phyloP scores from a whole-genome alignment of 1,140 invertebrate genomes.

The Zaprionus taronus region DNA sequence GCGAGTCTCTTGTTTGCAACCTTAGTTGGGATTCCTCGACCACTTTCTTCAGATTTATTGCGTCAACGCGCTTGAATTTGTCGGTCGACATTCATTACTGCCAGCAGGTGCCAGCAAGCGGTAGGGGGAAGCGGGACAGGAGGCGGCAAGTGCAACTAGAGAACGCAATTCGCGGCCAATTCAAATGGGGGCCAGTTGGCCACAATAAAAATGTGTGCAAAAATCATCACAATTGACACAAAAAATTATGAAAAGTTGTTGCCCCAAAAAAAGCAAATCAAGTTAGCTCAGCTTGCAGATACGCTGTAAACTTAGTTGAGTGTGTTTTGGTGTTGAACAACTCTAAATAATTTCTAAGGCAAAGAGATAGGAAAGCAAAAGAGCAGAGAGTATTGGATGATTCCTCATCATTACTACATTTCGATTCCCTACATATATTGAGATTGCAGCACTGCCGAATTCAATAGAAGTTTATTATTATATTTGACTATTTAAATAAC shows the following conservation, averaged over 20 bases:
- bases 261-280: not conserved
- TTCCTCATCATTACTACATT: too few species aligned
- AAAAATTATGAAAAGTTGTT: conserved; percentile 1
- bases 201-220: conserved; percentile 14
- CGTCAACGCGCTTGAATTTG: conserved; percentile 62
- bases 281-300: not conserved
- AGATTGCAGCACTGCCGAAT: too few species aligned
- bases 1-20: conserved; percentile 7
- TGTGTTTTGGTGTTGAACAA: too few species aligned
- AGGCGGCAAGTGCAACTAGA: not conserved
- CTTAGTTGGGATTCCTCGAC: not conserved
- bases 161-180: conserved; percentile 12
- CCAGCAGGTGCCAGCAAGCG: conserved; percentile 64
- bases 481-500: too few species aligned
- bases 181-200: conserved; percentile 32
- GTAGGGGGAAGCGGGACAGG: conserved; percentile 28
- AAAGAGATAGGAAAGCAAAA: too few species aligned
- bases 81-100: conserved; percentile 57
- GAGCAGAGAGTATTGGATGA: too few species aligned
- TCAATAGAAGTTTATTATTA: too few species aligned
- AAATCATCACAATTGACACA: conserved; percentile 17
- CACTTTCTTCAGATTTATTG: conserved; percentile 78
- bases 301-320: not conserved
- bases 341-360: too few species aligned
- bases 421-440: too few species aligned